phyloP scores from a whole-genome alignment of 2,797 vertebrate species.

The Sebastes iracundus region DNA sequence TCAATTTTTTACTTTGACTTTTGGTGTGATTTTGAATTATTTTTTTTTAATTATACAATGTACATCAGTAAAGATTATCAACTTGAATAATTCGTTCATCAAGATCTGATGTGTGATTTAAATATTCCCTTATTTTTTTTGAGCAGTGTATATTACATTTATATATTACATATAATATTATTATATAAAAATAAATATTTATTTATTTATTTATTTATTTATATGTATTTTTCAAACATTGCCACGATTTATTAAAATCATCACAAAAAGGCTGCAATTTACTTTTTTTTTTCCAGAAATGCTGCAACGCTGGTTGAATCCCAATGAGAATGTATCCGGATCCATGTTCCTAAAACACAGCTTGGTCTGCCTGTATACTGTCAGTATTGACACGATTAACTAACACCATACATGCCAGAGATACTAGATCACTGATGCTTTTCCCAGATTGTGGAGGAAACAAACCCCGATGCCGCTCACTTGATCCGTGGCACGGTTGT shows the following conservation, averaged over 20 bases:
- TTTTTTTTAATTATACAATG: too few relatives aligned
- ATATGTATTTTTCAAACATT: background rate
- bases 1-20: too few relatives aligned
- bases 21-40: too few relatives aligned
- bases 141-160: background rate
- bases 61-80: too few relatives aligned
- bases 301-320: too few relatives aligned
- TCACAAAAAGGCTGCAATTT: background rate
- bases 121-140: too few relatives aligned
- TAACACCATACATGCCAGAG: background rate
- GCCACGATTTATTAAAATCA: background rate
- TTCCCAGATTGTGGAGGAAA: background rate
- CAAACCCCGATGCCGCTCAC: background rate
- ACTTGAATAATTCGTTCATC: too few relatives aligned
- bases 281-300: background rate
- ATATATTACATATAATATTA: background rate
- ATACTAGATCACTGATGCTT: background rate
- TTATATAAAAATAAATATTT: background rate
- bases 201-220: background rate
- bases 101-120: too few relatives aligned
- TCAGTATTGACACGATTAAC: background rate
- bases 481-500: background rate
- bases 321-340: background rate
- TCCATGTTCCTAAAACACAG: background rate
- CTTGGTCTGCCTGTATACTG: background rate